Base-by-base conservation (phyloP, 2,113 vertebrate species). In the Mola mola region DNA sequence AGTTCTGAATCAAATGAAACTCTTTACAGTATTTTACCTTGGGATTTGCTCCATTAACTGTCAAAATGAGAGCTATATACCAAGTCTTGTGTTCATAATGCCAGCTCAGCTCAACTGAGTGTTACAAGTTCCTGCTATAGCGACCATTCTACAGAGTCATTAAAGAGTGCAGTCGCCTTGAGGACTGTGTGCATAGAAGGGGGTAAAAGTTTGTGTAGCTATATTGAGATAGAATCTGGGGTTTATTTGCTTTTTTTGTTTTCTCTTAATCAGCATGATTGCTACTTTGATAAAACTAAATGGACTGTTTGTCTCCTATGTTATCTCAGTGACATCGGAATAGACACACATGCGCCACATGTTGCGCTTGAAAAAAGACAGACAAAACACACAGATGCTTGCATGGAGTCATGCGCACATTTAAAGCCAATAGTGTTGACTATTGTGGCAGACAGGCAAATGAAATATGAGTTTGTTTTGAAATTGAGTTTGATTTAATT, bases 81-180 rank as follows among this genome's bases (percentile, higher is more conserved):
- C 26, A 26, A 48, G 38, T 55, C 28, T 28, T 67, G 47, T 65
- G 56, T 78, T 76, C 81, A 67, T 66, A 58, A 60, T 43, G 58
- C 71, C 72, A 51, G 72, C 73, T 76, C 76, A 63, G 82, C 82
- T 79, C 82, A 88, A 80, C 82, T 81, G 75, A 71, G 71, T 82
- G 49, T 82, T 40, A 66, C 78, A 58, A 66, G 71, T 37, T 43
- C 43, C 68, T 75, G 75, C 66, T 81, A 60, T 79, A 89, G 85
- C 74, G 76, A 87, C 74, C 88, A 2, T 81, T 75, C 76, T 73
- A 82, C 78, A 50, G 81, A 84, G 75, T 65, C 72, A 79, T 79
- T 83, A 84, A 83, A 77, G 56, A 79, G 50, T 51, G 6, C 16
- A 58, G 61, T 66, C 3, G 74, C 75, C 83, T 52, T 4, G 9